Percentiles rank a stretch among this genome's conserved stretches.
Conservation (phyloP, 2,888 invertebrate genomes). For the Uropetala carovei region DNA sequence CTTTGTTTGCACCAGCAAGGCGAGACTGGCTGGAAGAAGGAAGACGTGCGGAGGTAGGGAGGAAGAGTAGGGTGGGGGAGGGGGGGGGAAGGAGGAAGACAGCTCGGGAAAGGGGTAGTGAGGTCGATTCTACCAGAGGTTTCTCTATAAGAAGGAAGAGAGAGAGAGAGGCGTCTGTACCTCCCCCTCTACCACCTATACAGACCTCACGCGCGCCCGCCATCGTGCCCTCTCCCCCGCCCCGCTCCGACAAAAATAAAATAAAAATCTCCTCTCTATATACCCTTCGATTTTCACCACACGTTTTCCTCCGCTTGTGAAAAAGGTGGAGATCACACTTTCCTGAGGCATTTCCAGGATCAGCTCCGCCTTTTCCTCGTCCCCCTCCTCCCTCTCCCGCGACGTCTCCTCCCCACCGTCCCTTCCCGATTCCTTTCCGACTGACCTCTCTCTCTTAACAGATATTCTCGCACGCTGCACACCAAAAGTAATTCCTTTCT, state of each 20-base stretch:
- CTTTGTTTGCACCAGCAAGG: conserved; percentile 45
- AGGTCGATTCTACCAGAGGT: too few species aligned
- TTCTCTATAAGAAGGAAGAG: neutral
- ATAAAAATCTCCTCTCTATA: conserved; percentile 11
- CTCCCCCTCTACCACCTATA: neutral
- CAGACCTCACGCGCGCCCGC: too few species aligned
- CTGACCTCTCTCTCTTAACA: neutral
- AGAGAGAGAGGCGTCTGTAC: neutral
- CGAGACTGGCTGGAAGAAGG: neutral
- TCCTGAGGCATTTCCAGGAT: neutral
- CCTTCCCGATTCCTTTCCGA: neutral
- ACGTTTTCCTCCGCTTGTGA: neutral
- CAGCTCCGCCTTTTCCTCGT: neutral
- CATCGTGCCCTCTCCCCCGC: too few species aligned
- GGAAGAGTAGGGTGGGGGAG: neutral
- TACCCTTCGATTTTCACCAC: conserved; percentile 30
- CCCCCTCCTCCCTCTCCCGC: neutral
- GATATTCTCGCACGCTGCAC: neutral
- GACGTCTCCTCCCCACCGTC: too few species aligned
- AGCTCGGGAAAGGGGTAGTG: too few species aligned
- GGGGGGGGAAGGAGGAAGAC: neutral
- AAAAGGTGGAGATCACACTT: conserved; percentile 35
- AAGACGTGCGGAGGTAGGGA: neutral
- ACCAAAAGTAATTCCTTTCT: conserved; percentile 35
- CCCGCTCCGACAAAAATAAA: neutral